These are phyloP conservation scores for Heteromyza rotundicornis DNA, from an alignment of 2,888 invertebrate species.

Conservation along the genomic window DNA sequence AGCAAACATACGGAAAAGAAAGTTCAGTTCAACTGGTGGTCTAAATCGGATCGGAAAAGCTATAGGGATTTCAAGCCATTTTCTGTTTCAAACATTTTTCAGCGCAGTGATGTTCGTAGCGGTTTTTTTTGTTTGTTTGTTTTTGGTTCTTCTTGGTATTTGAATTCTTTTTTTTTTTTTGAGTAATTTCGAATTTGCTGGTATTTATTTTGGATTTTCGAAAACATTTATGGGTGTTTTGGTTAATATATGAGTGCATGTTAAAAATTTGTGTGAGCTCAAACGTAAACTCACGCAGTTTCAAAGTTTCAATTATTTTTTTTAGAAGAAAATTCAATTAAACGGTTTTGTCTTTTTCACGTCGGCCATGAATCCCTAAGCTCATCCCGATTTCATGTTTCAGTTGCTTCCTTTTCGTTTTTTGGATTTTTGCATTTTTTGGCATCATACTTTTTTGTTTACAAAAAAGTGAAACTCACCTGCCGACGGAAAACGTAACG, in stretches of 20 bases:
- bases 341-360: slow-evolving; percentile 44
- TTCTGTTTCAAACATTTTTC: too few relatives aligned
- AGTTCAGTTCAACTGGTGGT: slow-evolving; percentile 36
- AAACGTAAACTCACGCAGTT: slow-evolving; percentile 15
- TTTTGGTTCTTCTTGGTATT: slow-evolving; percentile 13
- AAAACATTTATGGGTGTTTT: not conserved
- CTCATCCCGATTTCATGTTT: slow-evolving; percentile 59
- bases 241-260: slow-evolving; percentile 2
- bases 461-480: slow-evolving; percentile 48
- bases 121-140: slow-evolving; percentile 26
- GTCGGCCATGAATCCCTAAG: slow-evolving; percentile 65
- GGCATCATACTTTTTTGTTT: slow-evolving; percentile 1
- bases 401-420: slow-evolving; percentile 31
- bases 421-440: slow-evolving; percentile 22
- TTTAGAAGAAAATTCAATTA: slow-evolving; percentile 12
- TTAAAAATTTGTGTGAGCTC: not conserved
- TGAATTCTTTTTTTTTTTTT: slow-evolving; percentile 21
- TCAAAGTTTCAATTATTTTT: too few relatives aligned
- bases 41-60: slow-evolving; percentile 63
- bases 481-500: slow-evolving; percentile 37
- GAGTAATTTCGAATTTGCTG: slow-evolving; percentile 2
- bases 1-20: slow-evolving; percentile 43
- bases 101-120: too few relatives aligned
- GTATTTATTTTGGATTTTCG: slow-evolving; percentile 9
- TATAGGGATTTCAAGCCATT: slow-evolving; percentile 65